Conservation (phyloP, 2,888 invertebrate species). For the Frankliniella fusca region DNA sequence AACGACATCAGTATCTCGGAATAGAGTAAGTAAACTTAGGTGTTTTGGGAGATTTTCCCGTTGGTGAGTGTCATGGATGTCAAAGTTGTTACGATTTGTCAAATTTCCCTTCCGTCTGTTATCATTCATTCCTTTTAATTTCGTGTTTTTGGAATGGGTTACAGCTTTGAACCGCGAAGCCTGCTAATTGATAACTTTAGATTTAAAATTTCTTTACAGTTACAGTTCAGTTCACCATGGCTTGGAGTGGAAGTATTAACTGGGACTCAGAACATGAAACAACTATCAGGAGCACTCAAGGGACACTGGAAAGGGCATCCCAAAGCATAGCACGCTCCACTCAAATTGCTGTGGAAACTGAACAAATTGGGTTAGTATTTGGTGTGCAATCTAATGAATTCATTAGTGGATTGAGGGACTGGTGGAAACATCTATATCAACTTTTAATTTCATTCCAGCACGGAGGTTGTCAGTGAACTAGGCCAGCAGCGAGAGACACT, state of each 20-base stretch:
- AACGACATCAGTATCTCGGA: too few species aligned
- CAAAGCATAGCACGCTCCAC: constrained; percentile 65
- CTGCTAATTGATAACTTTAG: neutral
- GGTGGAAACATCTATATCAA: too few species aligned
- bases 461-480: constrained; percentile 70
- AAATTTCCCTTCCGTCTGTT: too few species aligned
- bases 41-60: too few species aligned
- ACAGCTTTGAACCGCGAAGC: too few species aligned
- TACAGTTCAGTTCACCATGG: neutral
- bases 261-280: neutral
- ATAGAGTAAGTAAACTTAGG: too few species aligned
- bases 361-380: constrained; percentile 56
- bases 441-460: constrained; percentile 44
- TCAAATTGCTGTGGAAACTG: constrained; percentile 72
- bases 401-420: too few species aligned
- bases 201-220: neutral
- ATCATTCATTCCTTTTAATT: too few species aligned
- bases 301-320: constrained; percentile 57
- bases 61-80: too few species aligned
- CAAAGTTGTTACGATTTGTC: too few species aligned
- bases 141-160: too few species aligned
- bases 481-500: constrained; percentile 71
- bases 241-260: constrained; percentile 6
- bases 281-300: constrained; percentile 35
- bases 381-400: neutral